Evolutionary conservation across 2,113 vertebrate species (phyloP).

Genomic region (Hemichromis elongatus): DNA sequence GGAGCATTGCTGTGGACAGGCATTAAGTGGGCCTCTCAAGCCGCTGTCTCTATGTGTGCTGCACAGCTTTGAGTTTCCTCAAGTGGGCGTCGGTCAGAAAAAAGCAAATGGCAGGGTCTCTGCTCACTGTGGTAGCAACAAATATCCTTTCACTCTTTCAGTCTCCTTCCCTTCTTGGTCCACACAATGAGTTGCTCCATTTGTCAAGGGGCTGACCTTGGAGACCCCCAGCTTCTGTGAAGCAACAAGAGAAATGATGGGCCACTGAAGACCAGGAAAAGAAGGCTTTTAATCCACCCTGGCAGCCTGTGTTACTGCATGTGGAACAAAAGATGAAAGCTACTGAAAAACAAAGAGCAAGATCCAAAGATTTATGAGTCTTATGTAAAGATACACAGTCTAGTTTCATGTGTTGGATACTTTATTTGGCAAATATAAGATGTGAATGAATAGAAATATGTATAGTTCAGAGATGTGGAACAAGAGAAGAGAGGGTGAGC

Average conservation of each 20-base stretch:
- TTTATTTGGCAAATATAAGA: not conserved
- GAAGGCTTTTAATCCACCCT: conserved; percentile 4
- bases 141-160: conserved; percentile 64
- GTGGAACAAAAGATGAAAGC: conserved; percentile 10
- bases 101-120: conserved; percentile 34
- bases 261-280: not conserved
- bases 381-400: not conserved
- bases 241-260: conserved; percentile 23
- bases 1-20: conserved; percentile 50
- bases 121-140: conserved; percentile 55
- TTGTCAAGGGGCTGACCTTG: conserved; percentile 62
- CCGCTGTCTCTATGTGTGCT: conserved; percentile 26
- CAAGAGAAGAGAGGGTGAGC: not conserved
- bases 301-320: not conserved
- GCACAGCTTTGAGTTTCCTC: conserved; percentile 70
- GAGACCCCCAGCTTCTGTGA: conserved; percentile 28
- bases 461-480: not conserved
- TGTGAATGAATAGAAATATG: not conserved
- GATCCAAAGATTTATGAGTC: not conserved
- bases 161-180: conserved; percentile 41
- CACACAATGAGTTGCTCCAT: conserved; percentile 60
- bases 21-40: conserved; percentile 65
- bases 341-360: conserved; percentile 3
- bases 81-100: conserved; percentile 48
- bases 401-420: not conserved